Evolutionary conservation across 2,797 vertebrate genomes (phyloP), one percentile per base, ranked within the genome.

Genomic region (Labeo calbasu): DNA sequence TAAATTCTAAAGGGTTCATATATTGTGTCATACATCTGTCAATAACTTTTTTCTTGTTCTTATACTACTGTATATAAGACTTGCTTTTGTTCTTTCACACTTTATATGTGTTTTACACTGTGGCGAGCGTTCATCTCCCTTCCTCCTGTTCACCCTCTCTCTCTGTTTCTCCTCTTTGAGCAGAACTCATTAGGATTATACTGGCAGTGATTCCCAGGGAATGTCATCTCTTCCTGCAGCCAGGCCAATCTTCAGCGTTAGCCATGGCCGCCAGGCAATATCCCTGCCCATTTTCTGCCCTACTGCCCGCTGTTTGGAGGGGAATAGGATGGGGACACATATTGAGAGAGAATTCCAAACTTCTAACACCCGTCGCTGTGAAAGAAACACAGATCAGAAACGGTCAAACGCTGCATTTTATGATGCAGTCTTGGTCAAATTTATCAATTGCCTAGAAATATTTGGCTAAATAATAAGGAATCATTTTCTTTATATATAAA

Each of bases 171-270:
- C 86, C 93, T 95, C 92, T 94, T 94, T 92, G 92, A 89, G 92
- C 88, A 90, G 92, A 95, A 94, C 92, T 94, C 93, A 95, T 96
- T 96, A 96, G 92, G 95, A 96, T 96, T 96, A 97, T 93, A 93
- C 94, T 95, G 93, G 95, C 96, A 91, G 93, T 94, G 91, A 94
- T 96, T 95, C 92, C 87, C 90, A 91, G 91, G 93, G 94, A 94
- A 90, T 94, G 91, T 88, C 91, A 94, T 92, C 89, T 88, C 86
- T 91, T 94, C 93, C 89, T 93, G 89, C 90, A 87, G 92, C 90
- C 91, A 90, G 92, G 92, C 88, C 90, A 94, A 91, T 94, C 93
- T 94, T 86, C 73, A 91, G 90, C 84, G 89, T 96, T 95, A 94
- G 91, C 91, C 90, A 92, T 92, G 91, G 92, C 89, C 88, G 88